Evolutionary conservation across 2,888 invertebrate genomes (phyloP).

Genomic region (Drosophila picticornis): DNA sequence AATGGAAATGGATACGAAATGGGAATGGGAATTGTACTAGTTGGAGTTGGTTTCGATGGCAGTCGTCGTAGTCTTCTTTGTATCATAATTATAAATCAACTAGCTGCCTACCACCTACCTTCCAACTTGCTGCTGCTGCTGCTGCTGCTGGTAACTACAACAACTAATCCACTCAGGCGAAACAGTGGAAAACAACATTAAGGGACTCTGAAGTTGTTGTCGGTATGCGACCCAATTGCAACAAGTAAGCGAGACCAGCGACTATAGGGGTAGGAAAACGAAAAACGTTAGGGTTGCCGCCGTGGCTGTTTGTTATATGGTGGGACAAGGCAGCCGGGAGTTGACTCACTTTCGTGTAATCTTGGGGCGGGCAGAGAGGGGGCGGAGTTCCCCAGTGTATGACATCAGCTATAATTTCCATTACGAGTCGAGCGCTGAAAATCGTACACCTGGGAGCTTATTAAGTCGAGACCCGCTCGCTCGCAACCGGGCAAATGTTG

Average conservation of each 20-base stretch:
- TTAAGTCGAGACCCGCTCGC: slow-evolving; percentile 61
- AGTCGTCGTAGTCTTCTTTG: slow-evolving; percentile 16
- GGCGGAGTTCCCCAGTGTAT: slow-evolving; percentile 67
- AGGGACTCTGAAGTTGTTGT: slow-evolving; percentile 42
- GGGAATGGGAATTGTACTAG: slow-evolving; percentile 18
- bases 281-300: slow-evolving; percentile 46
- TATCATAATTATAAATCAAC: slow-evolving; percentile 77
- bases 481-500: slow-evolving; percentile 52
- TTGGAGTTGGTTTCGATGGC: slow-evolving; percentile 22
- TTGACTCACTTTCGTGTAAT: slow-evolving; percentile 68
- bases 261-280: slow-evolving; percentile 34
- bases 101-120: slow-evolving; percentile 52
- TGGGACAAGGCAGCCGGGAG: slow-evolving; percentile 5
- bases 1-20: slow-evolving; percentile 22
- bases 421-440: slow-evolving; percentile 78
- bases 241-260: slow-evolving; percentile 53
- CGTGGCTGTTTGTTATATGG: neutral
- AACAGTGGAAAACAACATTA: slow-evolving; percentile 61
- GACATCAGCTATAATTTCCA: slow-evolving; percentile 82
- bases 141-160: slow-evolving; percentile 13
- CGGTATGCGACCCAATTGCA: slow-evolving; percentile 74
- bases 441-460: slow-evolving; percentile 82
- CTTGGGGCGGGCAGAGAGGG: slow-evolving; percentile 1
- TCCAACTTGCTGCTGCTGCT: slow-evolving; percentile 9
- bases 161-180: slow-evolving; percentile 73